Base-by-base conservation (phyloP, 2,888 invertebrate species). In the Rhyacophila evoluta region DNA sequence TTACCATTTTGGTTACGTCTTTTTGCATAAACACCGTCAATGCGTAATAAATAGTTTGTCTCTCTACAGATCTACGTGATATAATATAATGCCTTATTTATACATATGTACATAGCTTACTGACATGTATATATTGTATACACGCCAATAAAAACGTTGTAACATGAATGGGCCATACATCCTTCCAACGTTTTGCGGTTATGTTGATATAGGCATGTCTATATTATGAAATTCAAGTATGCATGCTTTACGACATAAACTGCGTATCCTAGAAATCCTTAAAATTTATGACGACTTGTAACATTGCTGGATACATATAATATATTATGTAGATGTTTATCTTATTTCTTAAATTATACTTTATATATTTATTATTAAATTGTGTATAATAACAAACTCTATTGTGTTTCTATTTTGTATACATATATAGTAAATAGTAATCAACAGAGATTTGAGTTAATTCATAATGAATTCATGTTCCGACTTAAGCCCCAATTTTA, bases 171-270 rank as follows among this genome's bases (percentile, higher is more conserved):
- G 55, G 55, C 15, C 55, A 55, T 55, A 55, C 55, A 55, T 55
- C 55, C 55, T 25, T 55, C 55, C 55, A 19, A 55, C 55, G 55
- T 19, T 8, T 55, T 55, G 55, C 19, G 55, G 55, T 55, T 19
- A 55, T 55, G 55, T 55, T 55, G 55, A 55, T 55, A 10, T 8
- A 10, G 55, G 15, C 55, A 55, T 55, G 55, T 55, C 55, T 55
- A 55, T 55, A 55, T 55, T 55, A 55, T 55, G 55, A 55, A 55
- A 55, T 55, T 55, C 55, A 55, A 55, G 55, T 55, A 55, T 55
- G 55, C 19, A 55, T 55, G 55, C 55, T 55, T 55, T 55, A 55
- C 55, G 55, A 55, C 55, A 15, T 19, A 55, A 55, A 55, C 19
- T 55, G 55, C 55, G 55, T 55, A 55, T 55, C 25, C 55, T 55